Base-by-base conservation (phyloP, 2,113 vertebrate genomes). In the Cacatua alba region DNA sequence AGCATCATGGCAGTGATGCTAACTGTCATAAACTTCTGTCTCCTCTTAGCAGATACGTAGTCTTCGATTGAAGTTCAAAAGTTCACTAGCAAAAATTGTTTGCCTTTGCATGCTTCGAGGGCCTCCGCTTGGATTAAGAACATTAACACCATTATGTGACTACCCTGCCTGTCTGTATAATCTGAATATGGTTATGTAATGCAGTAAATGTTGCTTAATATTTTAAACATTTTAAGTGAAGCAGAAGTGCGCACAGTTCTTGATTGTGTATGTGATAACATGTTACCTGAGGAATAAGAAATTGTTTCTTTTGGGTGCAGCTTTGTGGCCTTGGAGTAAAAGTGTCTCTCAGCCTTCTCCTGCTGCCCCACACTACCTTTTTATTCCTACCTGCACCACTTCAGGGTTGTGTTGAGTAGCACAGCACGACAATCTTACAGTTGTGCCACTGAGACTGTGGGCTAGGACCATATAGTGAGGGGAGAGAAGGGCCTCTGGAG, bases 11-110 rank as follows among this genome's bases (percentile, higher is more conserved):
- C 16, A 35, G 43, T 28, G 67, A 65, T 29, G 7, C 13, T 28
- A 23, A 26, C 46, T 60, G 2, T 78, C 13, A 29, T 51, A 55
- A 81, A 68, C 39, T 76, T 63, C 7, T 63, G 26, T 83, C 18
- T 81, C 10, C 60, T 72, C 39, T 71, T 95, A 85, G 46, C 25
- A 68, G 74, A 39, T 39, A 28, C 2, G 2, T 13, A 26, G 52
- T 39, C 57, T 68, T 85, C 35, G 43, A 8, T 16, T 52, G 48
- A 71, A 24, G 39, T 93, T 90, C 48, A 44, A 5, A 91, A 92
- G 48, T 76, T 91, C 48, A 52, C 52, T 92, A 29, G 39, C 39
- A 92, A 79, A 93, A 79, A 41, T 64, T 64, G 46, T 82, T 92
- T 94, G 55, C 63, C 13, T 84, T 70, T 65, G 31, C 26, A 11